phyloP scores from a whole-genome alignment of 2,113 vertebrate species.

The Austrofundulus limnaeus region DNA sequence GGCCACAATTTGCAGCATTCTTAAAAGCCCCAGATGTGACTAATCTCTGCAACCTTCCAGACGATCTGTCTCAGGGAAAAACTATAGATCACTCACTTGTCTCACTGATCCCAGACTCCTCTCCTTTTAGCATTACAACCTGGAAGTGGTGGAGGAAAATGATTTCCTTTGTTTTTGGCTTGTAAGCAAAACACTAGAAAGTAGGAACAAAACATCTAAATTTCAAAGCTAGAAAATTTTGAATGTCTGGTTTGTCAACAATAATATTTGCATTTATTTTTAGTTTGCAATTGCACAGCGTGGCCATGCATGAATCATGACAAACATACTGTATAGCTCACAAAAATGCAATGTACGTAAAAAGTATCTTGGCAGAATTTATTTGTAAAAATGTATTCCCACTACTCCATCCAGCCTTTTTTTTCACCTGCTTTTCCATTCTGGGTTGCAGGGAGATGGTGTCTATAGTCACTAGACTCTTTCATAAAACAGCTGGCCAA shows the following conservation, averaged over 20 bases:
- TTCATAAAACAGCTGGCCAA: too few species aligned
- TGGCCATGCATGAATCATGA: too few species aligned
- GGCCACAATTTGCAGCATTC: constrained; percentile 85
- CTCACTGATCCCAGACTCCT: constrained; percentile 66
- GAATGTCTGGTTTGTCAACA: background rate
- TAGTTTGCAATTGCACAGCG: too few species aligned
- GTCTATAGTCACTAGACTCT: too few species aligned
- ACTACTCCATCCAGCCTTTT: too few species aligned
- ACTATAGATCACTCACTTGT: constrained; percentile 83
- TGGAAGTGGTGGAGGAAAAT: constrained; percentile 23
- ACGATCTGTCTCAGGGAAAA: constrained; percentile 78
- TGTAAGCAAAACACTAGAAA: background rate
- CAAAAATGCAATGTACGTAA: too few species aligned
- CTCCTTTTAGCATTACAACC: constrained; percentile 36
- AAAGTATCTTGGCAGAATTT: too few species aligned
- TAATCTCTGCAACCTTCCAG: constrained; percentile 82
- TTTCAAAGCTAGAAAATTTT: background rate
- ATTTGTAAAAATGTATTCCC: too few species aligned
- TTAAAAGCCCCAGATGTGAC: constrained; percentile 84
- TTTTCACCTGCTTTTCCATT: too few species aligned
- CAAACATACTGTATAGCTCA: too few species aligned
- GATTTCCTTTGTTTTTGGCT: constrained; percentile 13
- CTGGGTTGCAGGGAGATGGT: too few species aligned
- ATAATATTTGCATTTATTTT: background rate
- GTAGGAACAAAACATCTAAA: background rate